phyloP scores from a whole-genome alignment of 1,140 invertebrate genomes.

The Rhopalosiphum padi region DNA sequence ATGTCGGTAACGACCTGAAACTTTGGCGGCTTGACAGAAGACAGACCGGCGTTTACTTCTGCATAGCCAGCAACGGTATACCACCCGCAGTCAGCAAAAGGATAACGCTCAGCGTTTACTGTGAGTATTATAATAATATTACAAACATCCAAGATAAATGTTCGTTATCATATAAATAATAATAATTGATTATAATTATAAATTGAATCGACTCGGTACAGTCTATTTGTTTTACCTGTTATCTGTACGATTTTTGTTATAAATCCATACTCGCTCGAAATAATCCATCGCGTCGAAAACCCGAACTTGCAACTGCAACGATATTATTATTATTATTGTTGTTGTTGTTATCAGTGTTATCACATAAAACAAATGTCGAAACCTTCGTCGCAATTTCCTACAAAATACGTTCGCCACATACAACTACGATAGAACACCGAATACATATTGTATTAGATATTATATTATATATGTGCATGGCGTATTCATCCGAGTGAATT shows the following conservation, averaged over 20 bases:
- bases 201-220: background rate
- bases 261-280: background rate
- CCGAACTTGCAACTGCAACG: background rate
- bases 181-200: background rate
- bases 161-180: background rate
- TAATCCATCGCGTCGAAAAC: background rate
- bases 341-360: background rate
- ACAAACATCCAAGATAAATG: background rate
- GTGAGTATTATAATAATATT: constrained; percentile 70
- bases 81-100: constrained; percentile 87
- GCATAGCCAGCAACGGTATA: constrained; percentile 88
- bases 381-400: background rate
- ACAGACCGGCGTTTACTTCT: constrained; percentile 88
- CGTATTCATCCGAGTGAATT: background rate
- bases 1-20: constrained; percentile 65
- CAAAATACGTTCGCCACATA: too few species aligned
- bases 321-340: background rate
- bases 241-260: background rate
- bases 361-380: background rate
- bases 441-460: background rate
- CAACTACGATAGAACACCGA: background rate
- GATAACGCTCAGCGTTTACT: constrained; percentile 85
- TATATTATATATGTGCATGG: background rate
- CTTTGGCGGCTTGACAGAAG: constrained; percentile 78
- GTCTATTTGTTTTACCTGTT: background rate